Evolutionary conservation across 2,797 vertebrate species (phyloP).

Genomic region (Phataginus tetradactyla): DNA sequence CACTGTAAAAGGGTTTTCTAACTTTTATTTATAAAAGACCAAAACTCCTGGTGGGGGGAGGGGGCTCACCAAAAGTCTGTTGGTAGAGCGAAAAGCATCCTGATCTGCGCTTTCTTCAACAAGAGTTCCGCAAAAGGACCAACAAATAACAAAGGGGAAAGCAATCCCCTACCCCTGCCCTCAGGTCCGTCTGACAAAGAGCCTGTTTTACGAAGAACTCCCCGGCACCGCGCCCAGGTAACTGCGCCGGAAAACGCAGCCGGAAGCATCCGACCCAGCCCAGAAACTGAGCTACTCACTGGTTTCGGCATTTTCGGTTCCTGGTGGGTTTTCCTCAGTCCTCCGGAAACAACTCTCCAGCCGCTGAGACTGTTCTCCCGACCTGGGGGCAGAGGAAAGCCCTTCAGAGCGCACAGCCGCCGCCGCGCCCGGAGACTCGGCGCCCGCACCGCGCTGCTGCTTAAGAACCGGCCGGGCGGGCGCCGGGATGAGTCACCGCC

Average conservation of each 20-base stretch:
- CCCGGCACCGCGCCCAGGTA: not conserved
- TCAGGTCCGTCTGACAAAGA: not conserved
- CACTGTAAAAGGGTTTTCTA: not conserved
- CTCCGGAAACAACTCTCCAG: conserved; percentile 48
- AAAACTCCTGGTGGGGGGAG: not conserved
- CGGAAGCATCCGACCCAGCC: not conserved
- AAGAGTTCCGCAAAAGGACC: not conserved
- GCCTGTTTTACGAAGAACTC: accelerated
- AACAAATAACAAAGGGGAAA: no score
- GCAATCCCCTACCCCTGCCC: not conserved
- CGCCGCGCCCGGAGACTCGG: not conserved
- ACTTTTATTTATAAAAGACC: not conserved
- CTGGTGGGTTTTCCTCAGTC: conserved; percentile 44
- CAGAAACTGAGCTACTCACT: conserved; percentile 74
- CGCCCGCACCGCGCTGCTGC: not conserved
- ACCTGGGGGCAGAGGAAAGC: not conserved
- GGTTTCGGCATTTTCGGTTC: conserved; percentile 88
- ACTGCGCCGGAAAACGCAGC: not conserved
- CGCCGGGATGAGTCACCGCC: conserved; percentile 79
- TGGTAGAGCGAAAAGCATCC: not conserved
- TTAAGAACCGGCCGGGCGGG: conserved; percentile 80
- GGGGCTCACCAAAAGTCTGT: not conserved
- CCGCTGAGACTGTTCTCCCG: not conserved
- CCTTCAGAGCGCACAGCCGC: not conserved
- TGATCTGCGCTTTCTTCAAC: not conserved